Evolutionary conservation across 2,888 invertebrate genomes (phyloP).

Genomic region (Platycheirus rosarum): DNA sequence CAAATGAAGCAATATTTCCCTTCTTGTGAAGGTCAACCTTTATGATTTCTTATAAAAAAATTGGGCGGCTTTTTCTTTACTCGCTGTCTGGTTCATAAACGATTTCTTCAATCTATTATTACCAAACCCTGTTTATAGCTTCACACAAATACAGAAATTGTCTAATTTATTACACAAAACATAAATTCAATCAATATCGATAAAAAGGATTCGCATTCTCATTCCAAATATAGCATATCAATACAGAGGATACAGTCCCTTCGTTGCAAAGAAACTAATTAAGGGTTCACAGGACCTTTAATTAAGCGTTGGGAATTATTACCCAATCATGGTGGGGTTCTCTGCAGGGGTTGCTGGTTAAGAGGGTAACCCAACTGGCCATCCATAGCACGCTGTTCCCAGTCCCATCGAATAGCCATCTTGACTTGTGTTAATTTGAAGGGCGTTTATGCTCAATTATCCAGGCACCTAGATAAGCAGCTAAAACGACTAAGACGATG

Average conservation of each 20-base stretch:
- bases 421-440: conserved; percentile 68
- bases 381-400: too few relatives aligned
- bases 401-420: conserved; percentile 49
- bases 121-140: too few relatives aligned
- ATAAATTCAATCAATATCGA: too few relatives aligned
- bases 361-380: not conserved
- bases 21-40: too few relatives aligned
- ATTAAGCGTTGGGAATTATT: conserved; percentile 62
- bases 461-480: conserved; percentile 69
- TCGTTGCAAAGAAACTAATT: conserved; percentile 55
- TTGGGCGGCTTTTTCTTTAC: too few relatives aligned
- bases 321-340: conserved; percentile 41
- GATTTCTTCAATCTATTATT: too few relatives aligned
- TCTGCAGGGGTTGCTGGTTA: conserved; percentile 1
- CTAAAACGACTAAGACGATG: conserved; percentile 27
- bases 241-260: not conserved
- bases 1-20: too few relatives aligned
- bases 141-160: too few relatives aligned
- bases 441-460: conserved; percentile 73
- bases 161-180: too few relatives aligned
- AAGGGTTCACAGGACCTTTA: conserved; percentile 50
- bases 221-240: conserved; percentile 5
- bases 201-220: not conserved
- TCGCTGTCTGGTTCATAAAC: too few relatives aligned
- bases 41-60: too few relatives aligned